These are phyloP conservation scores for Coreius guichenoti DNA, from an alignment of 2,797 vertebrate genomes.

Conservation along the genomic window DNA sequence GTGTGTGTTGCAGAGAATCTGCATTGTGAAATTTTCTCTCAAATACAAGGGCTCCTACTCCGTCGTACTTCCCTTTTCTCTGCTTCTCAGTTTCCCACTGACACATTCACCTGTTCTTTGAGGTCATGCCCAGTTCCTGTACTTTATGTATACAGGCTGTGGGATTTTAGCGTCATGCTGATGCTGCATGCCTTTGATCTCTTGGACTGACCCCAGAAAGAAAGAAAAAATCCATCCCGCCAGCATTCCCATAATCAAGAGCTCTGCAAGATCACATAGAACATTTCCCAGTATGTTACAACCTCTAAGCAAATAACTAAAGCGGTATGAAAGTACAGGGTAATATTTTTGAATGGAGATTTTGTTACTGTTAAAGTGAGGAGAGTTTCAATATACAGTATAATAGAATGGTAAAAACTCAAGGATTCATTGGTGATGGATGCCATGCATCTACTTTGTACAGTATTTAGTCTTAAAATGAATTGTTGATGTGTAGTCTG, in stretches of 20 bases:
- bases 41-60: not conserved
- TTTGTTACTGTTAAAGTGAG: constrained; percentile 2
- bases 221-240: constrained; percentile 42
- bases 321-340: not conserved
- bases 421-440: not conserved
- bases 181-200: constrained; percentile 50
- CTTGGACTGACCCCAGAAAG: constrained; percentile 28
- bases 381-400: constrained; percentile 13
- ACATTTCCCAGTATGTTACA: constrained; percentile 13
- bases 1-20: not conserved
- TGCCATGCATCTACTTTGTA: not conserved
- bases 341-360: constrained; percentile 6
- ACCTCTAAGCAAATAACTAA: not conserved
- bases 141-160: constrained; percentile 20
- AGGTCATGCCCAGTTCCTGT: constrained; percentile 1
- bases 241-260: constrained; percentile 14
- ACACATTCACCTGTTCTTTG: constrained; percentile 29
- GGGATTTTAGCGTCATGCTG: constrained; percentile 45
- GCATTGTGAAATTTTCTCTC: not conserved
- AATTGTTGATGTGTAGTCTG: not conserved
- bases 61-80: not conserved
- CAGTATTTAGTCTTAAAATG: not conserved
- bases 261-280: not conserved
- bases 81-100: not conserved
- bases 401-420: not conserved